A percentile compares a stretch with the other conserved stretches of the same genome.
Conservation (phyloP, 2,113 vertebrate genomes). For the Hipposideros armiger region DNA sequence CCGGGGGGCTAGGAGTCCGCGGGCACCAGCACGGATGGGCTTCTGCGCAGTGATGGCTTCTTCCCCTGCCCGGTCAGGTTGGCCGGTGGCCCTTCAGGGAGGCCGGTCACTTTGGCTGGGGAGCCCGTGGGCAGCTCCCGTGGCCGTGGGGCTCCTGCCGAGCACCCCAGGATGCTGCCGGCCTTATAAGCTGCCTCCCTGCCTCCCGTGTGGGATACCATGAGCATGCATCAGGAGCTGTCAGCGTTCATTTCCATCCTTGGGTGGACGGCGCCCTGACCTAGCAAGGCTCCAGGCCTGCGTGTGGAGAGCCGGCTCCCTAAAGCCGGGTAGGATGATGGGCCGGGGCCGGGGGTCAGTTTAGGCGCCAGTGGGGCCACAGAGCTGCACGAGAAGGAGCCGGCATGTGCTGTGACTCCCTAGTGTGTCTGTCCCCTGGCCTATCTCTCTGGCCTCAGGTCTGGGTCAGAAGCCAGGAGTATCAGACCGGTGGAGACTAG, state of each 20-base stretch:
- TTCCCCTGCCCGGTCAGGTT: accelerated
- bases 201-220: constrained; percentile 59
- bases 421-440: background rate
- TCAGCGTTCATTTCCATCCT: background rate
- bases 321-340: background rate
- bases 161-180: background rate
- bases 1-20: accelerated
- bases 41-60: accelerated
- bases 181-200: constrained; percentile 32
- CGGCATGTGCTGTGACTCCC: background rate
- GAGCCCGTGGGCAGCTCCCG: background rate
- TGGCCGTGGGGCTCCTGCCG: background rate
- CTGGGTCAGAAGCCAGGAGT: background rate
- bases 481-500: background rate
- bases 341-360: background rate
- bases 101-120: background rate
- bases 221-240: constrained; percentile 41
- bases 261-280: background rate
- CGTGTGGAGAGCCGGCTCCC: background rate
- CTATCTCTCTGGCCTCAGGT: background rate
- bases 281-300: background rate
- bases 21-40: accelerated
- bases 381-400: background rate
- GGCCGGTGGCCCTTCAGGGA: background rate
- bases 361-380: background rate